Evolutionary conservation across 2,113 vertebrate genomes (phyloP).

Genomic region (Triplophysa dalaica): DNA sequence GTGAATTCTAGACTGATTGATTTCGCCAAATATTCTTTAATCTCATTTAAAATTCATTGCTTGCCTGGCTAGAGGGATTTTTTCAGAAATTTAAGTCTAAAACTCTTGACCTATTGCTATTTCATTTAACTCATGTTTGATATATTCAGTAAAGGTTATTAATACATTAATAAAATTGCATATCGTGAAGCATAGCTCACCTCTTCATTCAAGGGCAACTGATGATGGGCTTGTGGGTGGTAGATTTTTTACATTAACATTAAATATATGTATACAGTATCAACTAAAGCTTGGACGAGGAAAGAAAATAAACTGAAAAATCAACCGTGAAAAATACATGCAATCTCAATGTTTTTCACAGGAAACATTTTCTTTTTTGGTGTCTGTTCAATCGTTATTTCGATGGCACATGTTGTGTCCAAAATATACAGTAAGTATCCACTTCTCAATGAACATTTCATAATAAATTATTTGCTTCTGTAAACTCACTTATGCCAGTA

Average conservation of each 20-base stretch:
- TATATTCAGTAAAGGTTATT: background rate
- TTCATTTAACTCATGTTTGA: background rate
- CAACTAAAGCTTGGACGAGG: constrained; percentile 34
- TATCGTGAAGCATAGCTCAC: constrained; percentile 1
- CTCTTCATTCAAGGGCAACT: background rate
- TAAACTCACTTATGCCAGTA: constrained; percentile 17
- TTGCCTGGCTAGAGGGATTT: background rate
- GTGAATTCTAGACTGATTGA: background rate
- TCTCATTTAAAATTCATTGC: constrained; percentile 31
- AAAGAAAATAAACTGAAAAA: background rate
- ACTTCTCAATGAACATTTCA: constrained; percentile 25
- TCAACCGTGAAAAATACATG: constrained; percentile 3
- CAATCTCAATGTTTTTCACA: constrained; percentile 37
- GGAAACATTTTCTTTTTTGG: constrained; percentile 22
- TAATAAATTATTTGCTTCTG: constrained; percentile 23
- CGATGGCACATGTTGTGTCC: constrained; percentile 22
- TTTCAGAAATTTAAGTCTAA: background rate
- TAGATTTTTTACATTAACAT: background rate
- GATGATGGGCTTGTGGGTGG: background rate
- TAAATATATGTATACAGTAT: constrained; percentile 2
- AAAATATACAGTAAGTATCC: constrained; percentile 38
- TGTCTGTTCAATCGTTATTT: background rate
- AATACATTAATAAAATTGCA: background rate
- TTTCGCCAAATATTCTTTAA: background rate
- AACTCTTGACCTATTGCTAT: background rate